These are phyloP conservation scores for Cebidichthys violaceus DNA, from an alignment of 2,113 vertebrate genomes.

Conservation along the genomic window DNA sequence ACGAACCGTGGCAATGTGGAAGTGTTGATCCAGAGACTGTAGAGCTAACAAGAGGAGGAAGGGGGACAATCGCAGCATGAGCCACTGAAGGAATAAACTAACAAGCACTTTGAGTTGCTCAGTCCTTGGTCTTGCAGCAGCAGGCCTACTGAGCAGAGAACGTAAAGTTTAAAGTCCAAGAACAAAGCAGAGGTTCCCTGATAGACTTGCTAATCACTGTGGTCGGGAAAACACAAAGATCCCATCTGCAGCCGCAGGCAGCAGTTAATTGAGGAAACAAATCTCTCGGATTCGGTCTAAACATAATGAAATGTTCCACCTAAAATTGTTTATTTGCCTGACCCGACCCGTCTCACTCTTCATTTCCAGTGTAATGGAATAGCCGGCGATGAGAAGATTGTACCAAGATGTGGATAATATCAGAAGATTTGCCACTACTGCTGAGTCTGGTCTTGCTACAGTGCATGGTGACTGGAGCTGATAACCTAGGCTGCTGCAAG, in stretches of 20 bases:
- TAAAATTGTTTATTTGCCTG: conserved; percentile 70
- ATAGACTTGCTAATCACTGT: conserved; percentile 39
- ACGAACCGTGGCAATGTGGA: background rate
- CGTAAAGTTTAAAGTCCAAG: conserved; percentile 14
- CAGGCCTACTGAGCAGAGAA: background rate
- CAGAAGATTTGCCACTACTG: conserved; percentile 39
- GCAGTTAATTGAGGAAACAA: conserved; percentile 58
- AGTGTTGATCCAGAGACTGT: conserved; percentile 6
- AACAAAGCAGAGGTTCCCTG: conserved; percentile 46
- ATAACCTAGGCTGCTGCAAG: conserved; percentile 31
- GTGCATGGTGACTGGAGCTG: conserved; percentile 22
- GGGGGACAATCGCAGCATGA: conserved; percentile 14
- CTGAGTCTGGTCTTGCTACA: conserved; percentile 42
- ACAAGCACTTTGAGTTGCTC: background rate
- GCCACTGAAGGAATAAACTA: background rate
- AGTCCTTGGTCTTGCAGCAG: conserved; percentile 12
- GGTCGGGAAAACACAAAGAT: conserved; percentile 48
- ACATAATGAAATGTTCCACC: conserved; percentile 59
- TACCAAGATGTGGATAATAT: conserved; percentile 58
- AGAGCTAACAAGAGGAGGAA: conserved; percentile 25
- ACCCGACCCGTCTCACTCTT: conserved; percentile 62
- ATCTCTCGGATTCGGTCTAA: conserved; percentile 38
- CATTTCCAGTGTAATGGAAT: conserved; percentile 57
- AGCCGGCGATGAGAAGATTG: conserved; percentile 46
- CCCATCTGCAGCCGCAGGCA: conserved; percentile 47